These are phyloP conservation scores for Myioborus miniatus DNA, from an alignment of 2,797 vertebrate species.

Conservation along the genomic window DNA sequence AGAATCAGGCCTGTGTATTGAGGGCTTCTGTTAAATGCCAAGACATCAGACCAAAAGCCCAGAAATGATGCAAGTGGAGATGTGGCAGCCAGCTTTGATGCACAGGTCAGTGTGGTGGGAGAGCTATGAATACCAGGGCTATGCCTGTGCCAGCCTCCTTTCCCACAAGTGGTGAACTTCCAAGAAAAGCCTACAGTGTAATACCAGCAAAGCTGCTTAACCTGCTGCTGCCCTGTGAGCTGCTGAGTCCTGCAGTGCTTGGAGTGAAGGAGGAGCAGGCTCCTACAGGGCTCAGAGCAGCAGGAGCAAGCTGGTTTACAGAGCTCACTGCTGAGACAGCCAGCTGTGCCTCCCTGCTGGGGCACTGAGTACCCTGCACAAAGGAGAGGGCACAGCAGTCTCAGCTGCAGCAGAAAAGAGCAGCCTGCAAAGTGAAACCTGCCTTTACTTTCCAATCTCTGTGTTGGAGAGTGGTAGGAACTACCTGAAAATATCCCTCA, in stretches of 20 bases:
- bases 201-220: constrained; percentile 18
- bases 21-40: constrained; percentile 5
- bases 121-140: constrained; percentile 62
- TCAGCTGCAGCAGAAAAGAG: neutral
- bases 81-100: constrained; percentile 31
- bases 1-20: constrained; percentile 8
- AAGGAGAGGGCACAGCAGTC: neutral
- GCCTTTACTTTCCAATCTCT: neutral
- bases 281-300: neutral
- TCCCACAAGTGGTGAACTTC: constrained; percentile 32
- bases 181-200: constrained; percentile 58
- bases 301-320: neutral
- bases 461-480: fast-evolving
- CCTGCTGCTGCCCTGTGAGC: neutral
- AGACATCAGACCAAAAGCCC: constrained; percentile 16
- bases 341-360: neutral
- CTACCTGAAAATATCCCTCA: neutral
- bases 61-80: constrained; percentile 33
- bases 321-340: neutral
- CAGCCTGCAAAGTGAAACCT: neutral
- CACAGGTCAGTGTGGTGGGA: constrained; percentile 20
- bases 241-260: neutral
- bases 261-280: neutral
- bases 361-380: neutral
- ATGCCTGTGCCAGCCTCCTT: constrained; percentile 59